Evolutionary conservation across 2,113 vertebrate genomes (phyloP).

Genomic region (Pachyramphus minor): DNA sequence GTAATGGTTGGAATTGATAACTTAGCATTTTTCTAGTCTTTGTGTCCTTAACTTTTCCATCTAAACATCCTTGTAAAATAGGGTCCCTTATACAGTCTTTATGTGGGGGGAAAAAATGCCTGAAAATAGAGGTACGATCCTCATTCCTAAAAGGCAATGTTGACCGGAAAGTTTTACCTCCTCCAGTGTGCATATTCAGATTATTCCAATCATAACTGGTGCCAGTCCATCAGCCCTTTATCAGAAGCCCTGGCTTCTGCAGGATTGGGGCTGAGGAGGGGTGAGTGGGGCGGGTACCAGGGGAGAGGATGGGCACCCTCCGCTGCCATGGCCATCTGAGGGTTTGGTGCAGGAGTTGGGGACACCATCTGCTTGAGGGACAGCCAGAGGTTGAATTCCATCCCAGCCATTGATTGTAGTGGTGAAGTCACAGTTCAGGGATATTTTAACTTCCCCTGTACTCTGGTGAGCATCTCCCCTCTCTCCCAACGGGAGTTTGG

Average conservation of each 20-base stretch:
- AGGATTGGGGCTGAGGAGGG: background rate
- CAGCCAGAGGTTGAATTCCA: background rate
- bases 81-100: background rate
- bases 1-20: background rate
- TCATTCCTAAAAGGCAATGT: background rate
- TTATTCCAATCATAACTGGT: background rate
- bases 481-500: background rate
- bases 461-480: background rate
- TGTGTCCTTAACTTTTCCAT: background rate
- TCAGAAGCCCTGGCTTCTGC: background rate
- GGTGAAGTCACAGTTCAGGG: fast-evolving
- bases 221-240: background rate
- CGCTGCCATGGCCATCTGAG: fast-evolving
- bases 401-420: fast-evolving
- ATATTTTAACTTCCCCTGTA: background rate
- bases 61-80: background rate
- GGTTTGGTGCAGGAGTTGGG: fast-evolving
- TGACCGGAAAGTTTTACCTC: background rate
- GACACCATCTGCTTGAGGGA: background rate
- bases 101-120: background rate
- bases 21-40: background rate
- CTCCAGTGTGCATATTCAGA: background rate
- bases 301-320: background rate
- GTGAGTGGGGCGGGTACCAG: fast-evolving
- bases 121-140: background rate